phyloP scores from a whole-genome alignment of 2,888 invertebrate species.

The Lymantria dispar region DNA sequence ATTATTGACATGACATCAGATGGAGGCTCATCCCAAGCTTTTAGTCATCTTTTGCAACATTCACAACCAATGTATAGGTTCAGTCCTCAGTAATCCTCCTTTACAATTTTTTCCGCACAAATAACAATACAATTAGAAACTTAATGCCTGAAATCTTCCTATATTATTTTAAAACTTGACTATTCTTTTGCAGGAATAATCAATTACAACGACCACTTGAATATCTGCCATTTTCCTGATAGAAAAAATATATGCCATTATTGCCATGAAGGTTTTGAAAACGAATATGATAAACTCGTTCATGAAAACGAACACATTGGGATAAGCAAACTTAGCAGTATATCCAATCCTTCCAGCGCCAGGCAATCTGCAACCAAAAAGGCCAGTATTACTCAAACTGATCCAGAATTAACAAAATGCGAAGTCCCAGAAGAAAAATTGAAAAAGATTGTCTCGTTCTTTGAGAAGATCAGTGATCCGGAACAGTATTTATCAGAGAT shows the following conservation, averaged over 20 bases:
- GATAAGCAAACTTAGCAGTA: slow-evolving; percentile 42
- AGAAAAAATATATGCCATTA: slow-evolving; percentile 61
- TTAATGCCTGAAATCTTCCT: too few relatives aligned
- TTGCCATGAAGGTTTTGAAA: slow-evolving; percentile 69
- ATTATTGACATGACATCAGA: too few relatives aligned
- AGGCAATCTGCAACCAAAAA: slow-evolving; percentile 32
- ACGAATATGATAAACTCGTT: slow-evolving; percentile 47
- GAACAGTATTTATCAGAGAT: slow-evolving; percentile 49
- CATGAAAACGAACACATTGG: slow-evolving; percentile 73
- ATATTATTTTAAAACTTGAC: too few relatives aligned
- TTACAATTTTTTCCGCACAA: too few relatives aligned
- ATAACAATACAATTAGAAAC: too few relatives aligned
- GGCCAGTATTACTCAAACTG: slow-evolving; percentile 58
- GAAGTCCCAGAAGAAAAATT: slow-evolving; percentile 61
- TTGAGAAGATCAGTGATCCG: slow-evolving; percentile 60
- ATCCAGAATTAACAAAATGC: slow-evolving; percentile 41
- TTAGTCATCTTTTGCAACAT: too few relatives aligned
- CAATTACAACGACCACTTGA: slow-evolving; percentile 73
- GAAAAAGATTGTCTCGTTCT: slow-evolving; percentile 71
- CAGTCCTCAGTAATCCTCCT: too few relatives aligned
- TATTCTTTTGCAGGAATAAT: slow-evolving; percentile 58
- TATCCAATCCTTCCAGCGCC: slow-evolving; percentile 19
- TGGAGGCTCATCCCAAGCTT: too few relatives aligned
- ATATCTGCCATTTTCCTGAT: slow-evolving; percentile 63
- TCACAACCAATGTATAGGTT: too few relatives aligned